phyloP scores from a whole-genome alignment of 2,888 invertebrate species.

The Rugalucina vietnamica region DNA sequence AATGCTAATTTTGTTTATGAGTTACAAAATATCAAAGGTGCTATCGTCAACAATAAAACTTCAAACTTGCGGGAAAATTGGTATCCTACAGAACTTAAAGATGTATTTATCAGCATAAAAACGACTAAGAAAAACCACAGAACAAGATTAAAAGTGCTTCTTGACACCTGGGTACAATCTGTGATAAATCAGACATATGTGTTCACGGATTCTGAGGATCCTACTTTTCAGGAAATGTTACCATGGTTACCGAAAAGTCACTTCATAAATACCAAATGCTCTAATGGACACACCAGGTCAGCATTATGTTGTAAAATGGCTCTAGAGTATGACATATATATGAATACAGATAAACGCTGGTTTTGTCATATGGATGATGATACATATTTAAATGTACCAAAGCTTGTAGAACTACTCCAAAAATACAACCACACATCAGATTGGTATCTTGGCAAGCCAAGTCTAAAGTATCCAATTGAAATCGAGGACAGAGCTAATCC shows the following conservation, averaged over 20 bases:
- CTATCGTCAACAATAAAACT: neutral
- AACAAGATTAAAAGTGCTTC: constrained; percentile 92
- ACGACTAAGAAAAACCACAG: constrained; percentile 95
- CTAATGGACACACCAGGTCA: constrained; percentile 94
- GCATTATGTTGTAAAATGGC: constrained; percentile 99
- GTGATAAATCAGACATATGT: constrained; percentile 98
- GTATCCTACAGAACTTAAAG: constrained; percentile 82
- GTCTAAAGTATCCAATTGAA: constrained; percentile 93
- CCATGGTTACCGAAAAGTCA: constrained; percentile 97
- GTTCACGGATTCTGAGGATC: constrained; percentile 95
- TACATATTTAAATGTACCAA: constrained; percentile 97
- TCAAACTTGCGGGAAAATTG: neutral
- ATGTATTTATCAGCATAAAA: constrained; percentile 97
- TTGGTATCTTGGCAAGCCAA: constrained; percentile 98
- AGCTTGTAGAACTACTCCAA: constrained; percentile 91
- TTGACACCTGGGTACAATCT: constrained; percentile 97
- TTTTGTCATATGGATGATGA: constrained; percentile 99
- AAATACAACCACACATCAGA: constrained; percentile 94
- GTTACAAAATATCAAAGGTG: too few species aligned
- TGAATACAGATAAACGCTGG: constrained; percentile 97
- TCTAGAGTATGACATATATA: constrained; percentile 96
- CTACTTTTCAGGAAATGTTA: constrained; percentile 88
- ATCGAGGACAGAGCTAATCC: constrained; percentile 89
- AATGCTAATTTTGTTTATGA: too few species aligned
- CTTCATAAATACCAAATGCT: constrained; percentile 98